Base-by-base conservation (phyloP, 1,140 invertebrate species). In the Metopolophium dirhodum region DNA sequence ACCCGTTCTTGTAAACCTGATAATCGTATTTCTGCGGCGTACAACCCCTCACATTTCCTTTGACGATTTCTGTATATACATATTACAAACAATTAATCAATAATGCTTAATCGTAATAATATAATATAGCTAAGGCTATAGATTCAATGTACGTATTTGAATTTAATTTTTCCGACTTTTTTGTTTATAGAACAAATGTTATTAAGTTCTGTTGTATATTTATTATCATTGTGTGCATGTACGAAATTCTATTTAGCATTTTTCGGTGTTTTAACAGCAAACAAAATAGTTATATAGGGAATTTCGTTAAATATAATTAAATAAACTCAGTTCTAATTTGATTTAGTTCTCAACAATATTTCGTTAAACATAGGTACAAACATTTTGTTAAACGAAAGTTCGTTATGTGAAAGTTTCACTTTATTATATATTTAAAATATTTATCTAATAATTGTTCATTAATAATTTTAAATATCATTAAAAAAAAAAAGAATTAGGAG, bases 1-100 rank as follows among this genome's bases (percentile, higher is more conserved):
- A 94, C 6, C 95, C 96, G 93, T 97, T 95, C 57, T 96, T 95
- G 89, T 96, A 96, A 14, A 94, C 94, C 30, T 96, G 96, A 94
- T 96, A 96, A 93, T 97, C 95, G 26, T 94, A 90, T 94, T 96
- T 97, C 94, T 98, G 97, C 2, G 96, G 95, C 0, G 97, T 97
- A 94, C 97, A 98, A 93, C 97, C 97, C 82, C 97, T 95, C 85
- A 96, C 95, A 23, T 96, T 96, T 30, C 96, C 96, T 85, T 96
- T 96, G 47, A 97, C 95, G 93, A 96, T 95, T 94, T 96, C 97
- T 97, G 94, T 77, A 57, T 26, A 41, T 41, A 41, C 41, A 54
- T n/a, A 45, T 90, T 89, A 41, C 93, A 82, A 57, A 83, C 18
- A 37, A 85, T 85, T 85, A 41, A 41, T 45, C 37, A 86, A 85